Base-by-base conservation (phyloP, 2,888 invertebrate genomes). In the Temnothorax rugatulus region DNA sequence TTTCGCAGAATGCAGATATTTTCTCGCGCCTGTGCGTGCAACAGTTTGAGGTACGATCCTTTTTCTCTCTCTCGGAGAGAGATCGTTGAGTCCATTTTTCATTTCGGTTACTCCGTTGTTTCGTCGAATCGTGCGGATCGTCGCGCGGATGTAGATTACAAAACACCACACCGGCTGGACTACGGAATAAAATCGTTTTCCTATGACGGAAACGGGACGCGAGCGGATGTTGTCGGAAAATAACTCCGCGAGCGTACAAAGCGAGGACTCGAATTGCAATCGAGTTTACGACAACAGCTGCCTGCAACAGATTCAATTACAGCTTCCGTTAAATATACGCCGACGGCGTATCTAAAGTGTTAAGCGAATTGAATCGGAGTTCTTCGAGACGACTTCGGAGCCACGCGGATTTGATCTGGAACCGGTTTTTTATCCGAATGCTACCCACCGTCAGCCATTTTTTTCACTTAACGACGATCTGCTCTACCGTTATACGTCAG, bases 251-350 rank as follows among this genome's bases (percentile, higher is more conserved):
- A 50, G 59, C 59, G 73, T 59, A 25, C 38, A 34, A 73, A 71
- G 59, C 79, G 71, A 81, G 38, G 73, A 50, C 59, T 81, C 79
- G 44, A 21, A 47, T 81, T 81, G 59, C 79, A 71, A 81, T 81
- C 25, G 73, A 81, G 73, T 81, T 79, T 81, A 57, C 59, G 73
- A 34, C 73, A 85, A 84, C 88, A 86, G 88, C 69, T 88, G 86
- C 59, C 57, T 44, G 66, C 52, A 71, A 21, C 82, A 64, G 64
- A 71, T 89, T 83, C 76, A 84, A 86, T 88, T 83, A 74, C 59
- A 76, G 38, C 61, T 41, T 73, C 77, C 57, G 29, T 71, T 74
- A 44, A 59, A 71, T 59, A 71, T 66, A 68, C 50, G 75, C 4
- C 61, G 44, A 66, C 44, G 44, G 8, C 57, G 34, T 59, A 25